Evolutionary conservation across 2,888 invertebrate genomes (phyloP).

Genomic region (Epiblema foenella): DNA sequence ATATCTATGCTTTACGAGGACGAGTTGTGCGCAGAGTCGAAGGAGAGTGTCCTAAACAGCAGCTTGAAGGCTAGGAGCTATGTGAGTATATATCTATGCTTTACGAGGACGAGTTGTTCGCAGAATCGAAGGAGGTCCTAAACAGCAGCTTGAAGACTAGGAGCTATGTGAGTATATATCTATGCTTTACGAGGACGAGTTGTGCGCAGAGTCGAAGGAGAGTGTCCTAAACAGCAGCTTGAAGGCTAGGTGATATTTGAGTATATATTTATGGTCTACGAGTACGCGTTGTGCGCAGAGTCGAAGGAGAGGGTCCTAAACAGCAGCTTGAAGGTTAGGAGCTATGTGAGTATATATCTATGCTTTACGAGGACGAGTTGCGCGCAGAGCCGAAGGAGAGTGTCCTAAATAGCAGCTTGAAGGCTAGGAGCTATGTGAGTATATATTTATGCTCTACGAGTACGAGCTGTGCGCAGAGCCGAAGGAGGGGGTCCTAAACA

Average conservation of each 20-base stretch:
- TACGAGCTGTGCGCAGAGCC: slow-evolving; percentile 54
- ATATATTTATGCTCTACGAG: slow-evolving; percentile 17
- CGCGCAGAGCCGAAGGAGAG: slow-evolving; percentile 57
- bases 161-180: slow-evolving; percentile 65
- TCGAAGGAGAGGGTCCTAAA: slow-evolving; percentile 72
- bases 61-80: slow-evolving; percentile 65
- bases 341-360: slow-evolving; percentile 63
- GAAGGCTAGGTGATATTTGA: slow-evolving; percentile 68
- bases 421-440: slow-evolving; percentile 71
- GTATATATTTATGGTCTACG: slow-evolving; percentile 52
- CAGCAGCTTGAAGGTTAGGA: slow-evolving; percentile 65
- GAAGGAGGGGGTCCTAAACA: slow-evolving; percentile 69
- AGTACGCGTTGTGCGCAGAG: slow-evolving; percentile 47
- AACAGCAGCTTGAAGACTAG: slow-evolving; percentile 67
- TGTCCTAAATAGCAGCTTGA: slow-evolving; percentile 66
- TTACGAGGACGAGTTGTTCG: slow-evolving; percentile 50
- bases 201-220: slow-evolving; percentile 52
- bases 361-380: not conserved
- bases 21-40: too few relatives aligned
- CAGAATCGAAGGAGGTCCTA: slow-evolving; percentile 65
- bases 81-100: too few relatives aligned
- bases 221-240: slow-evolving; percentile 69
- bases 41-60: slow-evolving; percentile 68
- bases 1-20: too few relatives aligned
- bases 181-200: not conserved